phyloP scores from a whole-genome alignment of 2,113 vertebrate genomes.

The Anseranas semipalmata region DNA sequence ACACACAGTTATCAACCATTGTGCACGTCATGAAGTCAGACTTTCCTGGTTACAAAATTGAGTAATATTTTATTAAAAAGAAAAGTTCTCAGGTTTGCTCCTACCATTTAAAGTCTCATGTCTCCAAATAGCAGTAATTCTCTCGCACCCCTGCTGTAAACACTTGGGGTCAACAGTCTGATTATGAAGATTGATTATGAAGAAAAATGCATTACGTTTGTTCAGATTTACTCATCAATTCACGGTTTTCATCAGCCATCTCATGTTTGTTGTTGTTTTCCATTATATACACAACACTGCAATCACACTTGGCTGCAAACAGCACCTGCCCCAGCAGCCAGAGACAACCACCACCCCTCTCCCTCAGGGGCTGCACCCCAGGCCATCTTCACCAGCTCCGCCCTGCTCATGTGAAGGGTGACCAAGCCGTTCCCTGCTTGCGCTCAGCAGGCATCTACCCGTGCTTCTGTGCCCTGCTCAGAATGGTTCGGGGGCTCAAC shows the following conservation, averaged over 20 bases:
- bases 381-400: not conserved
- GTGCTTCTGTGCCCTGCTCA: not conserved
- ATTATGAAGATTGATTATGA: not conserved
- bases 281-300: not conserved
- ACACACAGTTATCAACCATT: not conserved
- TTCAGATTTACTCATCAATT: not conserved
- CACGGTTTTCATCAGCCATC: not conserved
- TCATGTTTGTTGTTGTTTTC: not conserved
- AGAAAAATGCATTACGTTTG: not conserved
- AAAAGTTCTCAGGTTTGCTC: not conserved
- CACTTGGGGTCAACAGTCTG: not conserved
- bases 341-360: too few relatives aligned
- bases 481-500: fast-evolving
- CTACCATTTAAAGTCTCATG: not conserved
- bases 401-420: not conserved
- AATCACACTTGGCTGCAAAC: not conserved
- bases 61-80: not conserved
- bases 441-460: not conserved
- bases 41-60: not conserved
- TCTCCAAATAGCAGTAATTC: not conserved
- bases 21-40: not conserved
- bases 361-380: fast-evolving
- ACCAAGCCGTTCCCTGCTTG: not conserved
- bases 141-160: not conserved
- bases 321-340: not conserved